phyloP scores from a whole-genome alignment of 2,888 invertebrate genomes.

The Epirrhoe alternata region DNA sequence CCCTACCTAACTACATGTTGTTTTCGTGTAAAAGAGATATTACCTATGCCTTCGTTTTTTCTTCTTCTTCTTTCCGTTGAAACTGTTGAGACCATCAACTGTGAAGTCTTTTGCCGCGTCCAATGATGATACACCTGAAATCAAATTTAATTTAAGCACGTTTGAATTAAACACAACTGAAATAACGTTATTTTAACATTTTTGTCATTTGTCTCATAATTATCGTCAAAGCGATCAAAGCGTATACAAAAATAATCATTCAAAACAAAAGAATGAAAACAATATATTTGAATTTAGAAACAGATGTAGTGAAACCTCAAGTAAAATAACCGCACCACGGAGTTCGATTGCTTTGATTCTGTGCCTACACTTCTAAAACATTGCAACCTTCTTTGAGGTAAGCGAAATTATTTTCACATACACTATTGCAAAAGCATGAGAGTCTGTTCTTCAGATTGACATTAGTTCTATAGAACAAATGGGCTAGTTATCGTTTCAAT shows the following conservation, averaged over 20 bases:
- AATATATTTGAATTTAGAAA: neutral
- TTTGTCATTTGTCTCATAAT: constrained; percentile 20
- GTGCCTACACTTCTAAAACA: no score
- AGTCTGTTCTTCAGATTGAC: no score
- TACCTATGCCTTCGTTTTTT: constrained; percentile 96
- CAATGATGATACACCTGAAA: constrained; percentile 88
- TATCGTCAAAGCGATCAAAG: constrained; percentile 35
- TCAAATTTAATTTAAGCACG: constrained; percentile 16
- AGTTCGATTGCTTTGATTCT: neutral
- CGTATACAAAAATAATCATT: constrained; percentile 36
- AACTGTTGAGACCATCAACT: constrained; percentile 91
- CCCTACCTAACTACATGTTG: no score
- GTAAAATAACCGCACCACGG: neutral
- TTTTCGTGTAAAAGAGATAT: neutral
- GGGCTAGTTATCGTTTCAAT: no score
- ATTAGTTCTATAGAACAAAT: no score
- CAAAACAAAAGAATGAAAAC: constrained; percentile 1
- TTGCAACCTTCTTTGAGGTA: neutral
- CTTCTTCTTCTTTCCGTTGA: constrained; percentile 97
- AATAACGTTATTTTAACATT: neutral
- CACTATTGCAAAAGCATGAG: no score
- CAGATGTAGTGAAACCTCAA: neutral
- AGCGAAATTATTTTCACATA: neutral
- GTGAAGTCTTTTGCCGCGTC: constrained; percentile 93
- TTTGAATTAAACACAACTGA: neutral